These are phyloP conservation scores for Rhinichthys klamathensis DNA, from an alignment of 2,113 vertebrate genomes.

Conservation along the genomic window DNA sequence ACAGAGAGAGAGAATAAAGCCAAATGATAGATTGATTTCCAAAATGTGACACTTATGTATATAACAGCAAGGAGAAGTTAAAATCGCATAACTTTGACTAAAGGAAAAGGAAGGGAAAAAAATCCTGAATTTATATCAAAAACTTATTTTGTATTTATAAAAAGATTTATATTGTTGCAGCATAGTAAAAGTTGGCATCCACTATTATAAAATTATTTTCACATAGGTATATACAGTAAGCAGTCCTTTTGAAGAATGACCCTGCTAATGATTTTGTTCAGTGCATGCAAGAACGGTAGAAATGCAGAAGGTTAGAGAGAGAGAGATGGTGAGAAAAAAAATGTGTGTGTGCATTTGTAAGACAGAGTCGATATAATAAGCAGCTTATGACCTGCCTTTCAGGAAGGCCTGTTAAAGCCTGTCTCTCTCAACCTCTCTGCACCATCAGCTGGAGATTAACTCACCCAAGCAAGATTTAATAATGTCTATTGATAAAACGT, in stretches of 20 bases:
- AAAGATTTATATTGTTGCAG: neutral
- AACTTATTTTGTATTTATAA: neutral
- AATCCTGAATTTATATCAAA: neutral
- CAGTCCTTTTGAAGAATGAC: neutral
- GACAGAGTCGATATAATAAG: slow-evolving; percentile 99
- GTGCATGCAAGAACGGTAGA: neutral
- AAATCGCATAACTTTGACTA: neutral
- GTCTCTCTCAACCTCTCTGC: slow-evolving; percentile 67
- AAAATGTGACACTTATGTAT: neutral
- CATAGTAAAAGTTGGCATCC: neutral
- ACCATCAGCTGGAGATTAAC: slow-evolving; percentile 74
- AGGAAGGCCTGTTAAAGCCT: slow-evolving; percentile 79
- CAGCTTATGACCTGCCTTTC: slow-evolving; percentile 97
- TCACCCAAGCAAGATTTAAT: slow-evolving; percentile 83
- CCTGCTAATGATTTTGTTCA: slow-evolving; percentile 4
- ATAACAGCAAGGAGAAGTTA: neutral
- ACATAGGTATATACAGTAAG: neutral
- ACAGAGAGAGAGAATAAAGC: neutral
- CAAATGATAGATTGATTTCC: neutral
- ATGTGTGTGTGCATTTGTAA: slow-evolving; percentile 68
- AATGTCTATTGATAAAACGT: slow-evolving; percentile 85
- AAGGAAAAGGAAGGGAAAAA: neutral
- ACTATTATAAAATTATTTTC: neutral
- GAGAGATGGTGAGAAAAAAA: slow-evolving; percentile 43
- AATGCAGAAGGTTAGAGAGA: slow-evolving; percentile 57